A percentile compares a stretch with the other conserved stretches of the same genome.
phyloP scores from a whole-genome alignment of 2,113 vertebrate genomes.

The Gorsachius goisagi region DNA sequence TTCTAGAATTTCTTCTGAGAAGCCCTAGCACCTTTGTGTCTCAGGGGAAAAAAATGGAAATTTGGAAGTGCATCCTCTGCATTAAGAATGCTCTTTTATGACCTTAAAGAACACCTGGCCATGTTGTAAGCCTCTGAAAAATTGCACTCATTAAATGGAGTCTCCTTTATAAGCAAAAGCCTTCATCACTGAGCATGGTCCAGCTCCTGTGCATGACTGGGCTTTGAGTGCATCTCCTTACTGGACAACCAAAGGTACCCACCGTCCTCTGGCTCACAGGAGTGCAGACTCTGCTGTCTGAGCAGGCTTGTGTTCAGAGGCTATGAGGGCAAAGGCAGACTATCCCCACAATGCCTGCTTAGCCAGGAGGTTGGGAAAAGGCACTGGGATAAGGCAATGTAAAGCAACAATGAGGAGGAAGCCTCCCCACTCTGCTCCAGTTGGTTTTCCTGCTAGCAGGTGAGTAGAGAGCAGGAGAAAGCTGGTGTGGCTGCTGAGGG shows the following conservation, averaged over 20 bases:
- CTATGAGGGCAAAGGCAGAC: not conserved
- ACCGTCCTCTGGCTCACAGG: not conserved
- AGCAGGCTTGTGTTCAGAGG: not conserved
- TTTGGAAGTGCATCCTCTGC: not conserved
- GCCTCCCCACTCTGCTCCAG: not conserved
- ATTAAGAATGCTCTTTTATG: not conserved
- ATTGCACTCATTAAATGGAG: not conserved
- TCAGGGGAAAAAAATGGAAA: not conserved
- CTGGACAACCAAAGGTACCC: not conserved
- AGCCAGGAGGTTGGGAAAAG: not conserved
- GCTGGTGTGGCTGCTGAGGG: not conserved
- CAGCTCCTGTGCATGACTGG: not conserved
- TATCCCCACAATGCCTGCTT: not conserved
- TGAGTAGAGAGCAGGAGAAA: not conserved
- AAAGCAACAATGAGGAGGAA: not conserved
- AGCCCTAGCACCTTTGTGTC: not conserved
- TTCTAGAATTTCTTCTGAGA: not conserved
- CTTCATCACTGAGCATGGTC: not conserved
- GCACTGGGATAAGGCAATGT: too few relatives aligned
- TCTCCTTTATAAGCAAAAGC: not conserved
- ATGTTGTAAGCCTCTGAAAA: not conserved
- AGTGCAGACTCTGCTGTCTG: not conserved
- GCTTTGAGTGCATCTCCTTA: not conserved
- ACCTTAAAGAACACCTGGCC: not conserved
- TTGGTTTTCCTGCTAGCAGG: not conserved